Evolutionary conservation across 2,888 invertebrate genomes (phyloP), one percentile per base, ranked within the genome.

Genomic region (Linyphia triangularis): DNA sequence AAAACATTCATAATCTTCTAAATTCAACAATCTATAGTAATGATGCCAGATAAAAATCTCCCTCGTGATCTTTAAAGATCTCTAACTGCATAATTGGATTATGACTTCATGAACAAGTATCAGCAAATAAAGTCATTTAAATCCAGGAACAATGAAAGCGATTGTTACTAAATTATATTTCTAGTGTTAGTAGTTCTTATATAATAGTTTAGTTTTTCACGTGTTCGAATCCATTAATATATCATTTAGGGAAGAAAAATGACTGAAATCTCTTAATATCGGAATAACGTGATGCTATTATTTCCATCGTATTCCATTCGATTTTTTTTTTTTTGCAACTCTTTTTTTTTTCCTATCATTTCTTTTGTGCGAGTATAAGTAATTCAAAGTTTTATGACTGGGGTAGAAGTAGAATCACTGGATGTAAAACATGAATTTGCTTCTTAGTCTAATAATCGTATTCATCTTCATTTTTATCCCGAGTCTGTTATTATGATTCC

Each of bases 221-320:
- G 67, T 69, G 67, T 51, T 67, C 28, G 13, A 40, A 75, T 33
- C 67, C 59, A 85, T 85, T 85, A 85, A 85, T 85, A 85, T 85
- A 65, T 69, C 77, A 75, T 77, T 85, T 77, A 85, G 73, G 67
- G 75, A 70, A 75, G 84, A 84, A 67, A 84, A 75, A 85, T 77
- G 84, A 59, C 22, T 22, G 77, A 85, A 43, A 22, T 65, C 28
- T 57, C 84, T 77, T 85, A 85, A 85, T 85, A 75, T 57, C 33
- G 22, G 67, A 77, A 85, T 85, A 77, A 75, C 84, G 84, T 85
- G 84, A 85, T 77, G 57, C 28, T 67, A 85, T 85, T 85, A 85
- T 57, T 40, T 61, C 19, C 61, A 40, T 33, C 82, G 81, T 57
- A 61, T 63, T 13, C 24, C 57, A 16, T 10, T 59, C 22, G 51